Evolutionary conservation across 37 sponge, comb jelly and placozoan genomes (phyloP), one percentile per base, ranked within the genome.

Genomic region (Eunapius fragilis): DNA sequence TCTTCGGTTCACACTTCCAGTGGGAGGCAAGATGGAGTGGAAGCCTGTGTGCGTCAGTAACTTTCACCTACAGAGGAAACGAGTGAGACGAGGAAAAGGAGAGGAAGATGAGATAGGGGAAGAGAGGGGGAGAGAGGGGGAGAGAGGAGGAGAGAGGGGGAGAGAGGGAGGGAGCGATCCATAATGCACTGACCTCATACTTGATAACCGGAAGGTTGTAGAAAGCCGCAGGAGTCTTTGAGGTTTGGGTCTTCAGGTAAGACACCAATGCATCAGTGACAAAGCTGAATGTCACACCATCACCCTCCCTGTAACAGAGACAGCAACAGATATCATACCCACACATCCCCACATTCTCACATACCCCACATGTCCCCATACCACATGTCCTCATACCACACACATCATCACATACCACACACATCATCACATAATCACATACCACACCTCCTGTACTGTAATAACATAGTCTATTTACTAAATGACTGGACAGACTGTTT

Each of bases 1-100:
- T 37, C 7, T 70, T 86, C 0, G 88, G 50, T 22, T 91, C 91
- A 83, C 94, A 91, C 85, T 91, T 87, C 94, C 91, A 91, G 78
- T 49, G 80, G 37, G 69, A 70, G n/a, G 19, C 31, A 30, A 94
- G 68, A 50, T 82, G 82, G 3, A 93, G 84, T 47, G 94, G 90
- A 17, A 85, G 81, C 11, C 68, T 28, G 3, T 0, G 11, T 22
- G 83, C 78, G 79, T 50, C 80, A 6, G 30, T 45, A 0, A 76
- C 72, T 48, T 75, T 74, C 10, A 85, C 88, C 89, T 85, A 41
- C 12, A 67, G 71, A 83, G 78, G 34, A 2, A 27, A 7, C 10
- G 41, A 41, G 41, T 9, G 41, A 6, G 79, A 3, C 38, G 85
- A 84, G 14, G 23, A 75, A 75, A 33, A 11, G n/a, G 80, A 75